Percentiles rank a stretch among this genome's conserved stretches.
These are phyloP conservation scores for Tor tambroides DNA, from an alignment of 2,113 vertebrate genomes.

Conservation along the genomic window DNA sequence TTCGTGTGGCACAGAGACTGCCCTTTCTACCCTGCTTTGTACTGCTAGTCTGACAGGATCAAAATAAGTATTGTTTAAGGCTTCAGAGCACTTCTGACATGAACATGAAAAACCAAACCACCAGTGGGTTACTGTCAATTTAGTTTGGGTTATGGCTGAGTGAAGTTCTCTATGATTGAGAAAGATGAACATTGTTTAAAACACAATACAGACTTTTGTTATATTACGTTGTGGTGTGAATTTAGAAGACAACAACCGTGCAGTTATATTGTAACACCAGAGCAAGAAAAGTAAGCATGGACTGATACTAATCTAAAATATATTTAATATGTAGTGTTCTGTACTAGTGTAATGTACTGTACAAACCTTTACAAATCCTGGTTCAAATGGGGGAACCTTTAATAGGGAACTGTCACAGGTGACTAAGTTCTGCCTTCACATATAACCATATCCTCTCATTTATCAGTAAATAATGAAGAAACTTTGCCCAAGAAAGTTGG, in stretches of 20 bases:
- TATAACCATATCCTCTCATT: neutral
- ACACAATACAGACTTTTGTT: neutral
- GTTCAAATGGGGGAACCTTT: neutral
- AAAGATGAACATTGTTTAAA: neutral
- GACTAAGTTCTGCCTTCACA: neutral
- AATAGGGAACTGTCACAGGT: neutral
- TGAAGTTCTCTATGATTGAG: neutral
- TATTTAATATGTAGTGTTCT: neutral
- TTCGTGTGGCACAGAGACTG: slow-evolving; percentile 44
- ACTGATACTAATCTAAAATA: neutral
- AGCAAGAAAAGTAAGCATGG: neutral
- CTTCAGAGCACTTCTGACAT: slow-evolving; percentile 51
- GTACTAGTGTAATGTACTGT: too few species aligned
- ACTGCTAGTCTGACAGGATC: slow-evolving; percentile 63
- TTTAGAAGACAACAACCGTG: neutral
- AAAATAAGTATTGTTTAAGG: slow-evolving; percentile 60
- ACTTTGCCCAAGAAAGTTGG: neutral
- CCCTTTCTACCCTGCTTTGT: slow-evolving; percentile 65
- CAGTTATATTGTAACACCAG: neutral
- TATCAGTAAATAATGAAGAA: neutral
- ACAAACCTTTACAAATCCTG: neutral
- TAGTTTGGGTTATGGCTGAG: slow-evolving; percentile 29
- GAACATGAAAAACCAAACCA: slow-evolving; percentile 45
- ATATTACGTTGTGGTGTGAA: neutral
- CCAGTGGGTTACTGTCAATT: slow-evolving; percentile 39